Conservation (phyloP, 2,888 invertebrate genomes). For the Cryptocephalus moraei region DNA sequence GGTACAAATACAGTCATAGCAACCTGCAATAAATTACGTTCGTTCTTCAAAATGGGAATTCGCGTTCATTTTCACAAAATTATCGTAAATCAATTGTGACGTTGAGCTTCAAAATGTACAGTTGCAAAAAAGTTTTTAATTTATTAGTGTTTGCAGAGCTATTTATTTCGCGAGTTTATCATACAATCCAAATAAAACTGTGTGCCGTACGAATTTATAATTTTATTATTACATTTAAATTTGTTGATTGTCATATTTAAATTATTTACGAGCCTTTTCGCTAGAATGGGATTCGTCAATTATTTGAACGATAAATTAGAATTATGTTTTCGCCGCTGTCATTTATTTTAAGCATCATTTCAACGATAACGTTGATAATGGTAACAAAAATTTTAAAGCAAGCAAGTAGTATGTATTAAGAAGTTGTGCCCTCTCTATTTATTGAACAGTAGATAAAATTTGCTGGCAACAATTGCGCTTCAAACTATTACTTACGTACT, state of each 20-base stretch:
- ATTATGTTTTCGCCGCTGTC: neutral
- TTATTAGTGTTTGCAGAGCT: slow-evolving; percentile 29
- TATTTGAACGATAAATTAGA: neutral
- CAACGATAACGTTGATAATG: neutral
- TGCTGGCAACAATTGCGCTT: too few relatives aligned
- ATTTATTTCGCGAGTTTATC: slow-evolving; percentile 29
- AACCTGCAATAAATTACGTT: slow-evolving; percentile 34
- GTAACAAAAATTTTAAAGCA: neutral
- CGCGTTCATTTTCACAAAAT: slow-evolving; percentile 38
- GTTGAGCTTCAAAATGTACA: slow-evolving; percentile 35
- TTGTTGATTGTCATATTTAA: neutral
- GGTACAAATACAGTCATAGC: slow-evolving; percentile 29
- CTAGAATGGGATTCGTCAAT: neutral
- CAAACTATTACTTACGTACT: too few relatives aligned
- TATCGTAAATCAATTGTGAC: slow-evolving; percentile 38
- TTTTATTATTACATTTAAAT: neutral
- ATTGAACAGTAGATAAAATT: too few relatives aligned
- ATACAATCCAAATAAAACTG: slow-evolving; percentile 20
- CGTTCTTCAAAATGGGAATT: slow-evolving; percentile 38
- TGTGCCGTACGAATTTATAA: neutral
- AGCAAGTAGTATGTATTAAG: too few relatives aligned
- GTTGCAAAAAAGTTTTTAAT: slow-evolving; percentile 30
- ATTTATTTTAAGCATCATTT: too few relatives aligned
- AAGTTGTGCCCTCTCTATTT: too few relatives aligned
- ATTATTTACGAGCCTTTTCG: neutral